A percentile compares a stretch with the other conserved stretches of the same genome.
phyloP scores from a whole-genome alignment of 92 coral and sea anemone species.

The Blastomussa wellsi region DNA sequence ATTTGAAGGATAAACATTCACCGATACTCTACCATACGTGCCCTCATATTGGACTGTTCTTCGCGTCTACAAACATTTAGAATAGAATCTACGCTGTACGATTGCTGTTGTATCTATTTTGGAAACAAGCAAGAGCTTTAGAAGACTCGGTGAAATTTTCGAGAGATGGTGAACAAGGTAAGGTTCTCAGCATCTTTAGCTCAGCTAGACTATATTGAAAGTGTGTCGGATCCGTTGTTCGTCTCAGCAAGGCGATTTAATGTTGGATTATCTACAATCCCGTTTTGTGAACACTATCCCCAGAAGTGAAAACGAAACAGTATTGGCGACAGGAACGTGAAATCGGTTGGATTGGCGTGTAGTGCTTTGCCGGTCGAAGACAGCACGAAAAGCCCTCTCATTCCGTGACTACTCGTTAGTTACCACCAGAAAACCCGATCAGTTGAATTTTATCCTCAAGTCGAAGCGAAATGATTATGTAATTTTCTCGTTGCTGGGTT shows the following conservation, averaged over 20 bases:
- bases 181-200: background rate
- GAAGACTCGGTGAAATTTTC: constrained; percentile 2
- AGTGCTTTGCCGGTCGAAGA: background rate
- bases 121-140: background rate
- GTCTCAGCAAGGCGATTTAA: background rate
- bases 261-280: background rate
- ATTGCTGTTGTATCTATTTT: background rate
- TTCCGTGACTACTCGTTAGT: constrained; percentile 24
- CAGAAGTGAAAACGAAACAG: background rate
- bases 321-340: background rate
- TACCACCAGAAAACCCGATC: background rate
- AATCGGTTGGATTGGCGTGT: background rate
- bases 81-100: background rate
- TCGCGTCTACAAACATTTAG: background rate
- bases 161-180: constrained; percentile 46
- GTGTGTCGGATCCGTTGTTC: background rate
- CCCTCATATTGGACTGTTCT: constrained; percentile 37
- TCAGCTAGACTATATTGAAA: background rate
- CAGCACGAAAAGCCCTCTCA: background rate
- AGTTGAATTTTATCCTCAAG: background rate
- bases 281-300: background rate
- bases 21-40: constrained; percentile 22
- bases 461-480: background rate
- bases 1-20: background rate
- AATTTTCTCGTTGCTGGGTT: background rate